These are phyloP conservation scores for Anoura caudifer DNA, from an alignment of 2,113 vertebrate genomes.

Conservation along the genomic window DNA sequence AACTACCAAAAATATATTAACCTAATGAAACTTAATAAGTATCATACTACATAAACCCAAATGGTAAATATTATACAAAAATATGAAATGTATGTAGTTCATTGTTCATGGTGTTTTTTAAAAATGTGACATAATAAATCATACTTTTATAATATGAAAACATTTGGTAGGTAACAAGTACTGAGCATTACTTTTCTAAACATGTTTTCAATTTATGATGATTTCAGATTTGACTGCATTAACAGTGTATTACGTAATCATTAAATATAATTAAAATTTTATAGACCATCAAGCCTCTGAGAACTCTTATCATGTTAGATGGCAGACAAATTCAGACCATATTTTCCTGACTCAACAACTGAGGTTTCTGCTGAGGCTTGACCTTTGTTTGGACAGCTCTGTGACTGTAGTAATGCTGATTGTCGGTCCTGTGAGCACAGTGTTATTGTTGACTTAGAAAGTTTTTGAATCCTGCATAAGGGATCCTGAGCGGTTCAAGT, in stretches of 20 bases:
- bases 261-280: slow-evolving; percentile 63
- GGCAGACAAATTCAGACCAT: not conserved
- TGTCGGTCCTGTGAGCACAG: not conserved
- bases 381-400: not conserved
- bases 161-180: not conserved
- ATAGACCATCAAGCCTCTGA: slow-evolving; percentile 40
- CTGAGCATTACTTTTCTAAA: not conserved
- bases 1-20: not conserved
- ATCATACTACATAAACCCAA: not conserved
- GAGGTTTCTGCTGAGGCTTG: not conserved
- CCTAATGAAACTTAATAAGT: not conserved
- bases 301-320: not conserved
- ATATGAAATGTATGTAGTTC: not conserved
- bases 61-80: not conserved
- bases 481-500: not conserved
- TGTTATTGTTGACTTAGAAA: not conserved
- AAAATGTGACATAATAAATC: not conserved
- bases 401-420: not conserved
- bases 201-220: not conserved
- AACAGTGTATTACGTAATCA: slow-evolving; percentile 67
- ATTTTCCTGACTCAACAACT: not conserved
- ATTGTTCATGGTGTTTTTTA: not conserved
- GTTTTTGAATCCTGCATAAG: not conserved
- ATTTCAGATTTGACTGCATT: slow-evolving; percentile 58
- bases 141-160: not conserved